Conservation (phyloP, 2,888 invertebrate species). For the Drosophila rubida region DNA sequence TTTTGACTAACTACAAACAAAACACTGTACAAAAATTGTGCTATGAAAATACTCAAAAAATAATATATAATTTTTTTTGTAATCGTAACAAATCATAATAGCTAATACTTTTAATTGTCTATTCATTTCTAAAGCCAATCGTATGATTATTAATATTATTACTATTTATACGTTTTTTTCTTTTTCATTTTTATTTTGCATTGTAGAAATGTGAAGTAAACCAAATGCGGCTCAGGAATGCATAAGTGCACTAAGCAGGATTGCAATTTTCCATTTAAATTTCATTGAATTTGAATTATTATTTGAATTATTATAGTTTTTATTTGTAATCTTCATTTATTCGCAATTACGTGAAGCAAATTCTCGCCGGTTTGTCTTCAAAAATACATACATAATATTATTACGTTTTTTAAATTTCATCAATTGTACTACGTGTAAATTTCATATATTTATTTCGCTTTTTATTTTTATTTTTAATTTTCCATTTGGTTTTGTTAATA, state of each 20-base stretch:
- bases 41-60: slow-evolving; percentile 83
- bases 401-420: slow-evolving; percentile 68
- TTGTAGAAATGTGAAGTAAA: slow-evolving; percentile 31
- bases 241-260: slow-evolving; percentile 61
- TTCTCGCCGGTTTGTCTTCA: slow-evolving; percentile 36
- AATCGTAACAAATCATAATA: slow-evolving; percentile 33
- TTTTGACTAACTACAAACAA: slow-evolving; percentile 71
- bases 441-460: slow-evolving; percentile 53
- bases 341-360: slow-evolving; percentile 44
- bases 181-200: neutral
- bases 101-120: slow-evolving; percentile 37
- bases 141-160: neutral
- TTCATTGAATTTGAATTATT: slow-evolving; percentile 22
- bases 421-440: slow-evolving; percentile 77
- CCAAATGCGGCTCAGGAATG: slow-evolving; percentile 59
- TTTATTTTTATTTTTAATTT: slow-evolving; percentile 6
- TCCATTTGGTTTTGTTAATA: slow-evolving; percentile 16
- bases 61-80: slow-evolving; percentile 52
- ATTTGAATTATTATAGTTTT: slow-evolving; percentile 30
- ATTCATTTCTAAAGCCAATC: slow-evolving; percentile 35
- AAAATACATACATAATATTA: slow-evolving; percentile 59
- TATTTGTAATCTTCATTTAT: slow-evolving; percentile 51
- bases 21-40: slow-evolving; percentile 82
- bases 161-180: slow-evolving; percentile 18
- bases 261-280: slow-evolving; percentile 35